Percentiles rank a stretch among this genome's conserved stretches.
These are phyloP conservation scores for Phragmatobia fuliginosa DNA, from an alignment of 2,888 invertebrate genomes.

Conservation along the genomic window DNA sequence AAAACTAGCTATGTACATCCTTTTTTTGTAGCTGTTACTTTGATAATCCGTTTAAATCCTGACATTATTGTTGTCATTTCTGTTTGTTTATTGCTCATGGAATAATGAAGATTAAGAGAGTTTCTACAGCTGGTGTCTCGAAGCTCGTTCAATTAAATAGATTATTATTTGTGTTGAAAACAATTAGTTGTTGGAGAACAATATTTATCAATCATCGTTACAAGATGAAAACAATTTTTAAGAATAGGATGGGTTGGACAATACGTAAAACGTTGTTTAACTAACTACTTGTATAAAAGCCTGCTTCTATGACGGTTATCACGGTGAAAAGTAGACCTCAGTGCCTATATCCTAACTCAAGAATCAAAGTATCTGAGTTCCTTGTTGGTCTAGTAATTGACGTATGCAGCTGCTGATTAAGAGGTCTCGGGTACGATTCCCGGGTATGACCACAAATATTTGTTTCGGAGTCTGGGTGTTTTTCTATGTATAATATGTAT, in stretches of 20 bases:
- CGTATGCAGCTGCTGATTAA: too few species aligned
- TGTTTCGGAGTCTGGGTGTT: too few species aligned
- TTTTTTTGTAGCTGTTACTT: neutral
- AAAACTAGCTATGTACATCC: too few species aligned
- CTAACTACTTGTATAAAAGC: neutral
- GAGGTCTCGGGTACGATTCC: too few species aligned
- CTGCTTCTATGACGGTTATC: too few species aligned
- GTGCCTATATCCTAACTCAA: too few species aligned
- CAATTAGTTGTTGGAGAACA: slow-evolving; percentile 1
- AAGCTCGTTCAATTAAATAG: neutral
- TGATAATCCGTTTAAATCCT: neutral
- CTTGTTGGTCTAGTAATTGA: too few species aligned
- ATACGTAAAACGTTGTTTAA: neutral
- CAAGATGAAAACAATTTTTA: neutral
- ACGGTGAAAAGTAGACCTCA: too few species aligned
- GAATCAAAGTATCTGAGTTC: too few species aligned
- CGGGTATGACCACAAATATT: too few species aligned
- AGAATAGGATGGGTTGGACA: neutral
- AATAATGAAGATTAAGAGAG: slow-evolving; percentile 6
- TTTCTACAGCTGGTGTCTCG: neutral
- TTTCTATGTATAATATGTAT: too few species aligned
- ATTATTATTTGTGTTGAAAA: slow-evolving; percentile 8
- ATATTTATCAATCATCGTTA: neutral
- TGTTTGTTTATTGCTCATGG: neutral
- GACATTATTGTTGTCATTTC: neutral